Conservation (phyloP, 2,888 invertebrate genomes). For the Schizaphis graminum region DNA sequence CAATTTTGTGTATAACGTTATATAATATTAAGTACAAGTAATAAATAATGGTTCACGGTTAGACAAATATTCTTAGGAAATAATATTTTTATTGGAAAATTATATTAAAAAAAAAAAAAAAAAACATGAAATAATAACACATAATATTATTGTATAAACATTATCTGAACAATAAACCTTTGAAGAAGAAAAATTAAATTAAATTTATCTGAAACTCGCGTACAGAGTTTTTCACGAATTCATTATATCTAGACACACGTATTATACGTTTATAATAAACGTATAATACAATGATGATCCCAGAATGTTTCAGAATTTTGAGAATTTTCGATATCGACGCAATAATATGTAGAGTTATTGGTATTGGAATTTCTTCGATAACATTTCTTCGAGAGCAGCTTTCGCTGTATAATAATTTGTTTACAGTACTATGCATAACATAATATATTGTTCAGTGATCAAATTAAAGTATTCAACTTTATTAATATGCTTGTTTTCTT, state of each 20-base stretch:
- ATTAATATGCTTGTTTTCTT: neutral
- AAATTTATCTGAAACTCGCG: neutral
- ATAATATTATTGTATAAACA: neutral
- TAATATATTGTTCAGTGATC: neutral
- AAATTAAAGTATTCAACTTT: neutral
- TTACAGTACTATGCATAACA: neutral
- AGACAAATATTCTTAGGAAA: neutral
- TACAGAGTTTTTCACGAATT: neutral
- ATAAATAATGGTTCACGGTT: neutral
- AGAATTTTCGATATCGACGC: slow-evolving; percentile 14
- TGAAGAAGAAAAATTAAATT: neutral
- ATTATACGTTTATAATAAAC: neutral
- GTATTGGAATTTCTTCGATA: neutral
- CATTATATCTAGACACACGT: neutral
- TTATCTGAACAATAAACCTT: neutral
- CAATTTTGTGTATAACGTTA: neutral
- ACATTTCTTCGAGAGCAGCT: neutral
- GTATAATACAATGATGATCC: neutral
- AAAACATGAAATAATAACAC: no score
- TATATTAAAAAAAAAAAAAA: no score
- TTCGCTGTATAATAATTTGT: neutral
- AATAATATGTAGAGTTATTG: neutral
- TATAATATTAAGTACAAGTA: neutral
- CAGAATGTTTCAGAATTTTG: neutral
- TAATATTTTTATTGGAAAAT: neutral